Base-by-base conservation (phyloP, 1,140 invertebrate species). In the Tetramorium alpestre region DNA sequence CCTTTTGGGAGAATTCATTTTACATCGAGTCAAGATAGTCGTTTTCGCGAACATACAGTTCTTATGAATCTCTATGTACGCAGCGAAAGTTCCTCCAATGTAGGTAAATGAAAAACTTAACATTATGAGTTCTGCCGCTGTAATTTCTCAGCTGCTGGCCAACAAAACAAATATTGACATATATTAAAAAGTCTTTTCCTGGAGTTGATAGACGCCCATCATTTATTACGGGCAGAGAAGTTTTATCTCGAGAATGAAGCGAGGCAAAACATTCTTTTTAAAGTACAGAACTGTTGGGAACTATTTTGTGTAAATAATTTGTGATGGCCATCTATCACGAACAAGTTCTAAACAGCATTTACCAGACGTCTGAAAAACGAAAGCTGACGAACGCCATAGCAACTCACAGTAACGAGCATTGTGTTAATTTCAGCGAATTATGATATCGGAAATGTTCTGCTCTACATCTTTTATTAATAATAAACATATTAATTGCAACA, bases 111-210 rank as follows among this genome's bases (percentile, higher is more conserved):
- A 62, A 60, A 49, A 73, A 49, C 25, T 73, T 58, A 7, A 60
- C 25, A 49, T 73, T 60, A 82, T 70, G 67, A 84, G 47, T 80
- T 28, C 13, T 28, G 49, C 10, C 22, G n/a, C n/a, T 60, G 41
- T 22, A 82, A 82, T 82, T 73, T 73, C 69, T 72, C 54, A 73
- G 58, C 67, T 18, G 28, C 70, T 44, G 80, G 13, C 41, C 41
- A 60, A 70, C 69, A 49, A 64, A 84, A 84, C 51, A 84, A 75
- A 84, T 84, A 84, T 84, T 56, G 80, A 84, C 80, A 75, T 62
- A 49, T 82, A 84, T 73, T 84, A 84, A 84, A 84, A 75, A 75
- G 67, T 73, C 51, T 60, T 82, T 84, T 49, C 28, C 70, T 75
- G 41, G 54, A 25, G 11, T 38, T 84, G 54, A 84, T 73, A 58